phyloP scores from a whole-genome alignment of 2,888 invertebrate genomes.

The Drosophila subsilvestris region DNA sequence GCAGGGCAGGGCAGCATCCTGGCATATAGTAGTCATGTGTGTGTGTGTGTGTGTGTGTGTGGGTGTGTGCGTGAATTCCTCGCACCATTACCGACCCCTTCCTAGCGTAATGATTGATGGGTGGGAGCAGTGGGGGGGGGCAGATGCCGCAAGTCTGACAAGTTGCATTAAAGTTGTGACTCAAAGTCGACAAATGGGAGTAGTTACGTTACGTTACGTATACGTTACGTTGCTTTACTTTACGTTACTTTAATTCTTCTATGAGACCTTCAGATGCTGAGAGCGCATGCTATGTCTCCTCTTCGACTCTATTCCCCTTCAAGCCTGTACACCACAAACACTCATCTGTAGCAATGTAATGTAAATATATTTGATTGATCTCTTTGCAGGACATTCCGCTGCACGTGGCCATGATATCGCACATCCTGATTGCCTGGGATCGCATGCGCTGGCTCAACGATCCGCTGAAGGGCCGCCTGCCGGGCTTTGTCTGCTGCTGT shows the following conservation, averaged over 20 bases:
- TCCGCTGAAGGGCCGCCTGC: slow-evolving; percentile 87
- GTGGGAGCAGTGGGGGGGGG: neutral
- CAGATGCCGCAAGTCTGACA: slow-evolving; percentile 22
- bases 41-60: too few species aligned
- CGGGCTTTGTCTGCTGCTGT: slow-evolving; percentile 88
- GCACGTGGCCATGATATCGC: slow-evolving; percentile 89
- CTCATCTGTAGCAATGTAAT: too few species aligned
- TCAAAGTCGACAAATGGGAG: slow-evolving; percentile 9
- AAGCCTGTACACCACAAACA: too few species aligned
- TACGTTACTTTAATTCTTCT: too few species aligned
- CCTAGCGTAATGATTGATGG: slow-evolving; percentile 25
- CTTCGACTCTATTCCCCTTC: too few species aligned
- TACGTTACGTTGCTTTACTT: too few species aligned
- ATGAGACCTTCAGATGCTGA: too few species aligned
- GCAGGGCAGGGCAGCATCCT: too few species aligned
- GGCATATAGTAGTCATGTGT: neutral
- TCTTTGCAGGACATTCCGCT: slow-evolving; percentile 87
- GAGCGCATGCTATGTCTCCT: too few species aligned
- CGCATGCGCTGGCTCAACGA: slow-evolving; percentile 88
- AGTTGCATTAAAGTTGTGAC: slow-evolving; percentile 15
- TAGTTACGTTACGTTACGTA: too few species aligned
- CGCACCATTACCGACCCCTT: neutral
- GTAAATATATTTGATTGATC: too few species aligned
- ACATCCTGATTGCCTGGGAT: slow-evolving; percentile 88
- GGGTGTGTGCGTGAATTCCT: slow-evolving; percentile 5